These are phyloP conservation scores for Chaetops frenatus DNA, from an alignment of 2,113 vertebrate genomes.

Conservation along the genomic window DNA sequence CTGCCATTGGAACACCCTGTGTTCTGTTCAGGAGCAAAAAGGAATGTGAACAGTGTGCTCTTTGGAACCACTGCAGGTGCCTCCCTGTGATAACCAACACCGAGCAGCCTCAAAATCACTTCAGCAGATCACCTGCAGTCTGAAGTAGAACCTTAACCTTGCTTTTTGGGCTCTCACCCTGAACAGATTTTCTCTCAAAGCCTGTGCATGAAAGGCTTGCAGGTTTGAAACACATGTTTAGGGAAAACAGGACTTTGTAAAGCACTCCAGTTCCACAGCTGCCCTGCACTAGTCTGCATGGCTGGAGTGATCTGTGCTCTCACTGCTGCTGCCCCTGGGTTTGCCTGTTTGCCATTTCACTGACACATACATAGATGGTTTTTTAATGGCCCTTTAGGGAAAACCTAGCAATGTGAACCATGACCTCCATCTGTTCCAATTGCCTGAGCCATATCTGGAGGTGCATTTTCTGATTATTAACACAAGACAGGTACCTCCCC, in stretches of 20 bases:
- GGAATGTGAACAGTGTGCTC: not conserved
- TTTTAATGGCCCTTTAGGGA: not conserved
- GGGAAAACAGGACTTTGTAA: not conserved
- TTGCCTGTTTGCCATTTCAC: not conserved
- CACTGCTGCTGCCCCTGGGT: not conserved
- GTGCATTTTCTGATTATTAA: not conserved
- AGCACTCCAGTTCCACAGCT: not conserved
- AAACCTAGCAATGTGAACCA: not conserved
- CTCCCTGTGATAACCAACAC: not conserved
- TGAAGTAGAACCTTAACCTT: not conserved
- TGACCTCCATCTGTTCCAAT: not conserved
- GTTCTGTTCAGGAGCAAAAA: not conserved
- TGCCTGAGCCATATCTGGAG: rapidly evolving
- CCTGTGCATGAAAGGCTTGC: not conserved
- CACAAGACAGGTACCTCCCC: not conserved
- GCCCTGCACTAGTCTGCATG: not conserved
- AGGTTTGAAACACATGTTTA: not conserved
- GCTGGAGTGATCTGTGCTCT: rapidly evolving
- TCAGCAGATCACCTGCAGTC: not conserved
- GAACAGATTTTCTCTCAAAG: not conserved
- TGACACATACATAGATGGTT: not conserved
- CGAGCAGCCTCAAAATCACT: not conserved
- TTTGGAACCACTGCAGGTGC: not conserved
- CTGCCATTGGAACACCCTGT: not conserved
- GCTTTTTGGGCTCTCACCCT: not conserved